Evolutionary conservation across 1,140 invertebrate genomes (phyloP), one percentile per base, ranked within the genome.

Genomic region (Monomorium pharaonis): DNA sequence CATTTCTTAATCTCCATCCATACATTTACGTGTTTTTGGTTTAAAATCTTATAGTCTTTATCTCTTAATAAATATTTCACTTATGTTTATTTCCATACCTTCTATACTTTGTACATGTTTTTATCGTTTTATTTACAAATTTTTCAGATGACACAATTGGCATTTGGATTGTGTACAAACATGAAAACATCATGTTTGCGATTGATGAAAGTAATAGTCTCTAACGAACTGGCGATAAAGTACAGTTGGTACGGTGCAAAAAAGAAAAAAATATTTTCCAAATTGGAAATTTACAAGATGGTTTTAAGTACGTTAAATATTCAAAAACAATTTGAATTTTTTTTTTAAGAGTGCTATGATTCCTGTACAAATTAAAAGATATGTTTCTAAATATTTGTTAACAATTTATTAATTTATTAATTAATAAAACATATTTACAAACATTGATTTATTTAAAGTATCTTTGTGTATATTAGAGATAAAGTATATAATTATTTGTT

Each of bases 341-440:
- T 47, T 44, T 69, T 24, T 54, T 7, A 44, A 16, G n/a, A n/a
- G n/a, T n/a, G n/a, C 12, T 65, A 44, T 18, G 14, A 62, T 18
- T 65, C 18, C 18, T 65, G 33, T n/a, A 21, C 7, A 42, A 65
- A 2, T 63, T n/a, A 3, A 63, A 18, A 63, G 2, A 63, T 37
- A 42, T 63, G 7, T 63, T 63, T n/a, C 7, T n/a, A 63, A 44
- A 67, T 67, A 67, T 67, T 67, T 37, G n/a, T n/a, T n/a, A n/a
- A n/a, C n/a, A n/a, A n/a, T n/a, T n/a, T n/a, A n/a, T n/a, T n/a
- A n/a, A n/a, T 37, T 2, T 37, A 37, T 37, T 37, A 37, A 37
- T 37, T 37, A 37, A 37, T 37, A 37, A 37, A 2, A 5, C 5
- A 37, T 37, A 37, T 37, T 37, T 5, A 37, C 5, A 2, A 37